Percentiles rank a stretch among this genome's conserved stretches.
Evolutionary conservation across 2,888 invertebrate genomes (phyloP).

Genomic region (Harpalus rufipes): DNA sequence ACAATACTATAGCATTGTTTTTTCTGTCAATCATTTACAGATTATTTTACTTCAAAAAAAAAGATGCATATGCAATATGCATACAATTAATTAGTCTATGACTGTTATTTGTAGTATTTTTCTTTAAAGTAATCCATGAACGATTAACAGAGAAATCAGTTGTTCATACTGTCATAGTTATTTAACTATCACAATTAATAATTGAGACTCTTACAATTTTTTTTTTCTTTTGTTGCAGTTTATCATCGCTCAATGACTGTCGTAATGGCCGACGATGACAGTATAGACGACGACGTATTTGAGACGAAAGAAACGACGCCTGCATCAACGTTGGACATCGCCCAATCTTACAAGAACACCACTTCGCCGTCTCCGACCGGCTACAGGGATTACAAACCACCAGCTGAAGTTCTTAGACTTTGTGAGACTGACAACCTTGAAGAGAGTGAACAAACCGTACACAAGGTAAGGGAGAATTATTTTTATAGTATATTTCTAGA

Average conservation of each 20-base stretch:
- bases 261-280: constrained; percentile 80
- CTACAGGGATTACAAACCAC: constrained; percentile 88
- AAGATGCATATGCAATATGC: too few relatives aligned
- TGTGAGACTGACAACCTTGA: constrained; percentile 78
- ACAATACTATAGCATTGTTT: too few relatives aligned
- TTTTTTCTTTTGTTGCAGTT: background rate
- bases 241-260: constrained; percentile 57
- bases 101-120: too few relatives aligned
- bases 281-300: constrained; percentile 92
- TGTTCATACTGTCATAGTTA: too few relatives aligned
- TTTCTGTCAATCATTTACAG: too few relatives aligned
- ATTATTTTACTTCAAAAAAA: too few relatives aligned
- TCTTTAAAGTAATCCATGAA: too few relatives aligned
- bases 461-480: constrained; percentile 80
- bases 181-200: too few relatives aligned
- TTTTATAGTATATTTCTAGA: too few relatives aligned
- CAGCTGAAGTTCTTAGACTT: constrained; percentile 83
- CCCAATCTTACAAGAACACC: constrained; percentile 72
- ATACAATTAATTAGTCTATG: too few relatives aligned
- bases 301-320: constrained; percentile 80
- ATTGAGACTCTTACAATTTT: too few relatives aligned
- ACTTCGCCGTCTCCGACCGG: constrained; percentile 87
- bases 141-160: too few relatives aligned
- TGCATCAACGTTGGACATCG: constrained; percentile 71
- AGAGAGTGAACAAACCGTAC: constrained; percentile 81